These are phyloP conservation scores for Macropis europaea DNA, from an alignment of 2,888 invertebrate genomes.

Conservation along the genomic window DNA sequence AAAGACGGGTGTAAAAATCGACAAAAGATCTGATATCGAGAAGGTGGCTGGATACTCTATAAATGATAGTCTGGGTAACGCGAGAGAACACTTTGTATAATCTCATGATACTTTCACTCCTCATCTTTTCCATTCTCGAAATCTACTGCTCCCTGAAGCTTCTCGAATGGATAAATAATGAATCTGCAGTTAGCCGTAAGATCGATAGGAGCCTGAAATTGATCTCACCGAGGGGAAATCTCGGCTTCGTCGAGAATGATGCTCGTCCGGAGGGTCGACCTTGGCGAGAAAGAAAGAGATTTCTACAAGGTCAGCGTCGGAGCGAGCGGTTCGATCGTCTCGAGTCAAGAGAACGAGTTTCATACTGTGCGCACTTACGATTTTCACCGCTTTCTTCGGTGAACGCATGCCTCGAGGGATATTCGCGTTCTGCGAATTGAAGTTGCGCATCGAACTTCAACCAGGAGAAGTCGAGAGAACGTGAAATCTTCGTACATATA, in stretches of 20 bases:
- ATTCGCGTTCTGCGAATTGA: background rate
- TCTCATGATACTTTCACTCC: constrained; percentile 75
- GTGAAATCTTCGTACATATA: too few relatives aligned
- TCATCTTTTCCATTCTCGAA: constrained; percentile 28
- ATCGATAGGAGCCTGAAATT: too few relatives aligned
- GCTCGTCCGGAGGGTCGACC: constrained; percentile 6
- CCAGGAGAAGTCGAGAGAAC: background rate
- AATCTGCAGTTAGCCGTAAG: too few relatives aligned
- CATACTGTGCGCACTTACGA: constrained; percentile 53
- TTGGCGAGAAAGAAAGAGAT: constrained; percentile 28
- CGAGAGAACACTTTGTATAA: too few relatives aligned
- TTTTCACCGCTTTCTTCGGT: constrained; percentile 76
- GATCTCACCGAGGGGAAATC: constrained; percentile 18
- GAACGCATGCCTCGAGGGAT: constrained; percentile 15
- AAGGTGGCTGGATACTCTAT: constrained; percentile 29
- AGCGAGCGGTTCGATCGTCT: constrained; percentile 6
- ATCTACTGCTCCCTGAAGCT: background rate
- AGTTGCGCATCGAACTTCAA: background rate
- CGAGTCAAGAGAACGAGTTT: constrained; percentile 65
- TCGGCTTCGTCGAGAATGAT: background rate
- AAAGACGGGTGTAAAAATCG: constrained; percentile 32
- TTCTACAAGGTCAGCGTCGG: constrained; percentile 43
- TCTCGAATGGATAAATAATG: too few relatives aligned
- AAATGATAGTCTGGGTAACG: constrained; percentile 64
- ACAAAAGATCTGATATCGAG: constrained; percentile 1